A percentile compares a stretch with the other conserved stretches of the same genome.
Evolutionary conservation across 2,888 invertebrate genomes (phyloP).

Genomic region (Noctua janthe): DNA sequence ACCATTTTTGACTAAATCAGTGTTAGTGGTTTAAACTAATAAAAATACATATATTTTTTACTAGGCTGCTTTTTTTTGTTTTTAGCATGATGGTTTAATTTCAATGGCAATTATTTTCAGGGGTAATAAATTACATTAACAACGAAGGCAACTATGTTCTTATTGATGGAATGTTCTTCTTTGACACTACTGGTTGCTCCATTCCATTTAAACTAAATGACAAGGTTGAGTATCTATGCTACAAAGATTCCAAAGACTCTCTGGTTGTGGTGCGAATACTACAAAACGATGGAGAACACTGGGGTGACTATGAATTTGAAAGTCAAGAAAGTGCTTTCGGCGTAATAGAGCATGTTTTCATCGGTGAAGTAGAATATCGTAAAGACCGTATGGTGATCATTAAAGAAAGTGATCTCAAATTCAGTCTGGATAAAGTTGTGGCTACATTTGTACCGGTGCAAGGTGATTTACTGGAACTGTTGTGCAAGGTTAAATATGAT

Average conservation of each 20-base stretch:
- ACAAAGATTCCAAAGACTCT: constrained; percentile 83
- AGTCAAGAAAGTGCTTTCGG: constrained; percentile 77
- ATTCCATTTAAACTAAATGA: constrained; percentile 87
- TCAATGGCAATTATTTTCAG: constrained; percentile 76
- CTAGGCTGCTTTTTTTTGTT: background rate
- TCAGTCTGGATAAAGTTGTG: constrained; percentile 91
- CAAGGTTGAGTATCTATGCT: constrained; percentile 90
- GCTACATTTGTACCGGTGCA: constrained; percentile 92
- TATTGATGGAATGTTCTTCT: constrained; percentile 91
- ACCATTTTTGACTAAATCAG: no score
- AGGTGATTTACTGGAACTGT: constrained; percentile 93
- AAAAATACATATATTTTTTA: no score
- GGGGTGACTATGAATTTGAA: constrained; percentile 85
- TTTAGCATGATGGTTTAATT: background rate
- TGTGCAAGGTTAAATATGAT: constrained; percentile 91
- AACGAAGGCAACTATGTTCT: constrained; percentile 82
- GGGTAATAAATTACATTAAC: constrained; percentile 91
- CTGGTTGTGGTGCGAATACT: constrained; percentile 91
- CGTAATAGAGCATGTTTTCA: constrained; percentile 81
- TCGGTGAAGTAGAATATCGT: constrained; percentile 80
- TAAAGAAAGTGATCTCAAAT: constrained; percentile 89
- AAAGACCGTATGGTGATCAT: constrained; percentile 83
- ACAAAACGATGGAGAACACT: constrained; percentile 87
- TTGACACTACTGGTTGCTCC: constrained; percentile 82
- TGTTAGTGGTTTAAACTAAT: no score